Conservation (phyloP, 2,888 invertebrate genomes). For the Branchellion lobata region DNA sequence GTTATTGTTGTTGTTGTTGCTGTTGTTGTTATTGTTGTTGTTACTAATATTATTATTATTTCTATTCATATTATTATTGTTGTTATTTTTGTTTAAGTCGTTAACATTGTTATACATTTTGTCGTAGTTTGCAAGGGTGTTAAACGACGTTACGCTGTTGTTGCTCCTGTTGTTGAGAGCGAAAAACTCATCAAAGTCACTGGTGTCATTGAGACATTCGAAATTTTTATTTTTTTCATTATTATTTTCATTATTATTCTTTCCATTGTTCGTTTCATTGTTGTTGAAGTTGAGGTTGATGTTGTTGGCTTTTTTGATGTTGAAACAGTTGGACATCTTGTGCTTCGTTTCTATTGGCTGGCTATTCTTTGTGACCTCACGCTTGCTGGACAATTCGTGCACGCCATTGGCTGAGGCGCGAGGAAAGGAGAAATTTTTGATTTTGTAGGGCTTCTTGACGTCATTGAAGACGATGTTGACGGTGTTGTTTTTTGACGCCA, state of each 20-base stretch:
- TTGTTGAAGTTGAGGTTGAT: constrained; percentile 32
- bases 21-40: not conserved
- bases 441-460: constrained; percentile 21
- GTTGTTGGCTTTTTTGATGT: constrained; percentile 32
- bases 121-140: too few relatives aligned
- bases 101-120: too few relatives aligned
- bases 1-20: not conserved
- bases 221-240: too few relatives aligned
- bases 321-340: constrained; percentile 32
- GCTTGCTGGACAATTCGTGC: not conserved
- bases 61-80: not conserved
- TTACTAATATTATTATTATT: not conserved
- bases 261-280: not conserved
- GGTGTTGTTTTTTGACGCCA: constrained; percentile 23
- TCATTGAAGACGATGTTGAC: constrained; percentile 40
- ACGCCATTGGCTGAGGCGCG: not conserved
- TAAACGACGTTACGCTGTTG: not conserved
- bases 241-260: too few relatives aligned
- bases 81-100: too few relatives aligned
- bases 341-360: not conserved
- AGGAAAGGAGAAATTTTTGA: not conserved
- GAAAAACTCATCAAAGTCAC: not conserved
- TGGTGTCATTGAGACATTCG: not conserved
- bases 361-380: not conserved
- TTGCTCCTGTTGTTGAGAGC: too few relatives aligned